These are phyloP conservation scores for Reinhardtius hippoglossoides DNA, from an alignment of 2,113 vertebrate genomes.

Conservation along the genomic window DNA sequence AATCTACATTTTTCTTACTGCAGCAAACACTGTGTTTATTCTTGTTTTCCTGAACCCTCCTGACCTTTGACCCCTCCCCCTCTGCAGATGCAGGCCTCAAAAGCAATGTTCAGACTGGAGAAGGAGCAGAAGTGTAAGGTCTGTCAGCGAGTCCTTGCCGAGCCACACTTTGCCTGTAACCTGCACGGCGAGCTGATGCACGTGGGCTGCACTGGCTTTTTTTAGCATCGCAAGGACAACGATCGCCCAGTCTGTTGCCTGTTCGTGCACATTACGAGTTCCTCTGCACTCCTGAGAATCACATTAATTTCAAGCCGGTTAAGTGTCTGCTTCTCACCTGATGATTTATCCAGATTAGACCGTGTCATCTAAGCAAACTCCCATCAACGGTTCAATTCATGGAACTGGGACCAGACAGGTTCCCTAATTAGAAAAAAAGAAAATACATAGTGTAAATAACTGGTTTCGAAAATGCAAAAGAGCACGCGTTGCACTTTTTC, in stretches of 20 bases:
- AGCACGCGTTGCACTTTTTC: conserved; percentile 62
- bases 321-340: conserved; percentile 31
- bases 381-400: conserved; percentile 49
- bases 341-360: conserved; percentile 42
- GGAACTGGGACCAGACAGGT: conserved; percentile 37
- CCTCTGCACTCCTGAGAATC: conserved; percentile 15
- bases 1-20: conserved; percentile 11
- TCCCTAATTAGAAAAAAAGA: conserved; percentile 52
- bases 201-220: conserved; percentile 48
- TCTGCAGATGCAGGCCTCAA: conserved; percentile 68
- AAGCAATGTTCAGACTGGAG: conserved; percentile 63
- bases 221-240: conserved; percentile 8
- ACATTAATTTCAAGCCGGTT: conserved; percentile 25
- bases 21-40: conserved; percentile 13
- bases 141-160: conserved; percentile 61
- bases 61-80: conserved; percentile 3
- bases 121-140: conserved; percentile 58
- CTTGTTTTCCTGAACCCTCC: neutral
- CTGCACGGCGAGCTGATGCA: conserved; percentile 70
- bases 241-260: conserved; percentile 1
- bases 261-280: conserved; percentile 3
- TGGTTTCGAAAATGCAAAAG: conserved; percentile 58
- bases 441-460: conserved; percentile 66
- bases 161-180: conserved; percentile 65
- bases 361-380: conserved; percentile 29